Evolutionary conservation across 2,797 vertebrate genomes (phyloP), one percentile per base, ranked within the genome.

Genomic region (Acipenser oxyrinchus): DNA sequence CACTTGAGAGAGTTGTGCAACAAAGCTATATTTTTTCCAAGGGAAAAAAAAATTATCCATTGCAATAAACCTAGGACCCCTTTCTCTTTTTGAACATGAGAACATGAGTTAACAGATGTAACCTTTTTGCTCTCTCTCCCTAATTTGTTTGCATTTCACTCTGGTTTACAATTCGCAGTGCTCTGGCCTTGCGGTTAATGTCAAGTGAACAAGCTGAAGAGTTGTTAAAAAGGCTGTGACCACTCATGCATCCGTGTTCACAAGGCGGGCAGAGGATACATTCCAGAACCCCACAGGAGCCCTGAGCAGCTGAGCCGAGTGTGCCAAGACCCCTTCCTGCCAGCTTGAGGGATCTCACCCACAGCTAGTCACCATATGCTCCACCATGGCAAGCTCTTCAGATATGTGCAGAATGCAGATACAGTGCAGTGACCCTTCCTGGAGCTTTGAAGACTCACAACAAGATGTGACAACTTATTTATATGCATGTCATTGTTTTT

Each of bases 101-200:
- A 83, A 87, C 82, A 65, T 86, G 83, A 86, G 89, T 88, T 82
- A 79, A 84, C 89, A 92, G 87, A 92, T 89, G 89, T 82, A 85
- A 83, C 77, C 87, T 82, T 86, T 93, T 86, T 84, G 82, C 83
- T 87, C 75, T 76, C 83, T 71, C 81, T 87, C 83, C 81, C 83
- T 89, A 83, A 90, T 87, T 84, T 86, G 85, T 85, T 88, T 91
- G 84, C 79, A 70, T 82, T 86, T 86, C 83, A 80, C 82, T 83
- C 75, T 37, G 77, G 72, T 82, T 79, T 81, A 80, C 23, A 72
- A 74, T 76, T 78, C 79, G 37, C 51, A 1, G 12, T 11, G 55
- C 55, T 58, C 55, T 58, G n/a, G 55, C 55, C 15, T n/a, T 58
- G 55, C 12, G 15, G 55, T 58, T 53, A 9, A 13, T 58, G 55